phyloP scores from a whole-genome alignment of 1,140 invertebrate genomes.

The Bicyclus anynana region DNA sequence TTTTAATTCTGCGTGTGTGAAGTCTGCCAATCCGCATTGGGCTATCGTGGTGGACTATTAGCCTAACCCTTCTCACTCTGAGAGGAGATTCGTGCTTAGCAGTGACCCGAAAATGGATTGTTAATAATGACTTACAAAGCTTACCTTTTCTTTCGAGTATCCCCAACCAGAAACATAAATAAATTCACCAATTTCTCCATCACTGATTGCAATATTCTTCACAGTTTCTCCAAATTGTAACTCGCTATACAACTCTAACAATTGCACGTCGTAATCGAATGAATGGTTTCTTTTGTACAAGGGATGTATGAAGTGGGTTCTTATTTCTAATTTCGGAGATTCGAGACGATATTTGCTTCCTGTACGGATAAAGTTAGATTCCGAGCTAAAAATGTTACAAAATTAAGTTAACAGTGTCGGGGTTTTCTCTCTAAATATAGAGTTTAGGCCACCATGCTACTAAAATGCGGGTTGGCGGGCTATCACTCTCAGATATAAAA shows the following conservation, averaged over 20 bases:
- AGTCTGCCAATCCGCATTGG: too few relatives aligned
- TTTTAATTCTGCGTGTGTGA: too few relatives aligned
- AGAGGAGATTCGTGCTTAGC: too few relatives aligned
- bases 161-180: conserved; percentile 49
- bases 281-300: conserved; percentile 32
- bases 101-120: background rate
- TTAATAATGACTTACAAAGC: background rate
- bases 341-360: conserved; percentile 36
- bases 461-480: too few relatives aligned
- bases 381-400: conserved; percentile 18
- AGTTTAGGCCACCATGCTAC: too few relatives aligned
- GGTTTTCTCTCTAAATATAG: too few relatives aligned
- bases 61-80: too few relatives aligned
- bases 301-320: conserved; percentile 39
- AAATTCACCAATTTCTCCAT: conserved; percentile 28
- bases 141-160: conserved; percentile 43
- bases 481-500: too few relatives aligned
- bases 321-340: conserved; percentile 32
- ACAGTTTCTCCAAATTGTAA: conserved; percentile 31
- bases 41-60: too few relatives aligned
- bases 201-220: conserved; percentile 31
- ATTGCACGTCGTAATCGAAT: conserved; percentile 49
- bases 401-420: too few relatives aligned
- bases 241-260: conserved; percentile 28
- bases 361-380: conserved; percentile 39